Evolutionary conservation across 2,888 invertebrate species (phyloP).

Genomic region (Geotrupes spiniger): DNA sequence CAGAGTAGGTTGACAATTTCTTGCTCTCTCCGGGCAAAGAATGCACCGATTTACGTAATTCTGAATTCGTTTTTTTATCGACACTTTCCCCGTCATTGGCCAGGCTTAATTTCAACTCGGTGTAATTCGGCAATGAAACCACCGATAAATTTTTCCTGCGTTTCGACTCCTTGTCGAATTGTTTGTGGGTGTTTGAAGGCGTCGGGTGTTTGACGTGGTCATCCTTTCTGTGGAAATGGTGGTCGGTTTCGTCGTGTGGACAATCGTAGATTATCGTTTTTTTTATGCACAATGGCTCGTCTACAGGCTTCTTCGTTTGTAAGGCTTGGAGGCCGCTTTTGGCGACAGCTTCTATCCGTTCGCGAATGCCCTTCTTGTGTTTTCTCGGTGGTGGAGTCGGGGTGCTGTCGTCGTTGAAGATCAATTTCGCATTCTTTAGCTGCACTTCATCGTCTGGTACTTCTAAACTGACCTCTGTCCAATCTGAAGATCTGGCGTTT

Average conservation of each 20-base stretch:
- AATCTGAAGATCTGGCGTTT: constrained; percentile 48
- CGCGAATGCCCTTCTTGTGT: constrained; percentile 42
- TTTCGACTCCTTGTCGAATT: constrained; percentile 34
- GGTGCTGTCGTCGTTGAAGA: constrained; percentile 41
- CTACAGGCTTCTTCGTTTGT: constrained; percentile 33
- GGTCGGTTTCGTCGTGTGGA: constrained; percentile 39
- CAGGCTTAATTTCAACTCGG: constrained; percentile 48
- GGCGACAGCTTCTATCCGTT: constrained; percentile 45
- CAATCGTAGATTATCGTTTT: constrained; percentile 46
- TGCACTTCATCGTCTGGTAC: constrained; percentile 49
- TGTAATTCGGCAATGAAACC: constrained; percentile 55
- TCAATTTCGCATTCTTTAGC: constrained; percentile 42
- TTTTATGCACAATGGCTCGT: constrained; percentile 46
- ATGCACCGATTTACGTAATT: constrained; percentile 37
- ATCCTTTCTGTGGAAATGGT: constrained; percentile 34
- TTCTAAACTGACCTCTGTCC: constrained; percentile 56
- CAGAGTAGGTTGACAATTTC: constrained; percentile 17
- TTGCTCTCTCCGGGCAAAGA: constrained; percentile 39
- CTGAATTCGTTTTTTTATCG: constrained; percentile 29
- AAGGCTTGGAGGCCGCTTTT: constrained; percentile 42
- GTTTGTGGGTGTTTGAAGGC: constrained; percentile 24
- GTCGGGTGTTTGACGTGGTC: constrained; percentile 35
- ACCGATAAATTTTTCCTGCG: constrained; percentile 53
- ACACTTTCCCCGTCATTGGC: constrained; percentile 38
- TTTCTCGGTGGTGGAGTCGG: constrained; percentile 48